phyloP scores from a whole-genome alignment of 2,888 invertebrate genomes.

The Sinelater perroti region DNA sequence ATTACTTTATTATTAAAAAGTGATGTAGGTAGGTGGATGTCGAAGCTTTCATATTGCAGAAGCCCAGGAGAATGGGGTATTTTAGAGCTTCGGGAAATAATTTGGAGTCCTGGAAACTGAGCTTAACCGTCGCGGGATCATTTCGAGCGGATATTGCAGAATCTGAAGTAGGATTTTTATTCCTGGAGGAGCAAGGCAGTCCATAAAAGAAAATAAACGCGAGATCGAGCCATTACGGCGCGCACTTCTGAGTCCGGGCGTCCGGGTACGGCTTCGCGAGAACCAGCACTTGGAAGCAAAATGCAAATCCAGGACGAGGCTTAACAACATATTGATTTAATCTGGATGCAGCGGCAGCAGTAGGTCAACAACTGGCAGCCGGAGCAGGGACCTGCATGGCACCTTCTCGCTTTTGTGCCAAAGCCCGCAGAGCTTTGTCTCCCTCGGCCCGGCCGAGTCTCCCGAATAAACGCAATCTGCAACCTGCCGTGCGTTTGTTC shows the following conservation, averaged over 20 bases:
- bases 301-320: conserved; percentile 29
- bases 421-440: conserved; percentile 7
- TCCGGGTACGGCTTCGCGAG: conserved; percentile 11
- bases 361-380: conserved; percentile 43
- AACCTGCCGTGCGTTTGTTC: conserved; percentile 24
- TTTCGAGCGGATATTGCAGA: conserved; percentile 27
- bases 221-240: conserved; percentile 12
- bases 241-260: conserved; percentile 12
- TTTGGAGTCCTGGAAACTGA: conserved; percentile 24
- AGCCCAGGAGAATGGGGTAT: neutral
- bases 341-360: conserved; percentile 37
- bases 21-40: no score
- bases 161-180: conserved; percentile 24
- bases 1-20: no score
- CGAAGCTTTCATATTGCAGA: conserved; percentile 5
- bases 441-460: conserved; percentile 26
- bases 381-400: conserved; percentile 34
- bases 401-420: conserved; percentile 21
- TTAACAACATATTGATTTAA: conserved; percentile 41
- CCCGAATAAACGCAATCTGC: conserved; percentile 14
- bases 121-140: conserved; percentile 16
- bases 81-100: conserved; percentile 14
- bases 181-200: conserved; percentile 18
- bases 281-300: conserved; percentile 18
- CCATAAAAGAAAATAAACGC: conserved; percentile 25